Base-by-base conservation (phyloP, 2,797 vertebrate genomes). In the Odontamblyopus rebecca region DNA sequence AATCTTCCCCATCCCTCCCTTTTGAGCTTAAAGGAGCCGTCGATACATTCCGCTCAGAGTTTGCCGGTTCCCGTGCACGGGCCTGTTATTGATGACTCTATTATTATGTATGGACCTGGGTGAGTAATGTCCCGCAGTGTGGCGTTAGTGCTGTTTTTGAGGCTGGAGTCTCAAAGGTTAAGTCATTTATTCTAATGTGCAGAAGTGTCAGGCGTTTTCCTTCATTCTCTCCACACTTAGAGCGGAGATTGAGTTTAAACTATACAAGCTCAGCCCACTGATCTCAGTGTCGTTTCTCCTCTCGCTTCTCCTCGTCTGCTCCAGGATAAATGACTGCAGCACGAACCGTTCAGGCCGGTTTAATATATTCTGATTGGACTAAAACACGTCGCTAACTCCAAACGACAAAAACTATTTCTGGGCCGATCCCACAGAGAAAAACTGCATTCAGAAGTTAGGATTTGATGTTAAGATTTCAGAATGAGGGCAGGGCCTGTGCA, bases 121-220 rank as follows among this genome's bases (percentile, higher is more conserved):
- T 93, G 93, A 92, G 93, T 93, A 93, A 93, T 93, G 93, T 91
- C 90, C 90, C 88, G 91, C 94, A 93, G 93, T 94, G 92, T 93
- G 93, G 91, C 92, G 92, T 94, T 93, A 93, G 93, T 93, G 91
- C 91, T 91, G 89, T 93, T 93, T 94, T 93, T 93, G 92, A 93
- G 92, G 92, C 86, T 89, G 82, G 86, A 91, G 91, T 93, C 93
- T 90, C 90, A 94, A 94, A 94, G 93, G 93, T 94, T 94, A 94
- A 92, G 93, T 89, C 92, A 94, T 94, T 94, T 93, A 89, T 94
- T 94, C 91, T 92, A 93, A 94, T 94, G 92, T 92, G 92, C 91
- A 93, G 92, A 91, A 91, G 54, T 93, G 93, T 93, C 93, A 94
- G 83, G 77, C 90, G 85, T 87, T 89, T 92, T 88, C 89, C 89